Conservation (phyloP, 2,113 vertebrate species). For the Microtus ochrogaster region DNA sequence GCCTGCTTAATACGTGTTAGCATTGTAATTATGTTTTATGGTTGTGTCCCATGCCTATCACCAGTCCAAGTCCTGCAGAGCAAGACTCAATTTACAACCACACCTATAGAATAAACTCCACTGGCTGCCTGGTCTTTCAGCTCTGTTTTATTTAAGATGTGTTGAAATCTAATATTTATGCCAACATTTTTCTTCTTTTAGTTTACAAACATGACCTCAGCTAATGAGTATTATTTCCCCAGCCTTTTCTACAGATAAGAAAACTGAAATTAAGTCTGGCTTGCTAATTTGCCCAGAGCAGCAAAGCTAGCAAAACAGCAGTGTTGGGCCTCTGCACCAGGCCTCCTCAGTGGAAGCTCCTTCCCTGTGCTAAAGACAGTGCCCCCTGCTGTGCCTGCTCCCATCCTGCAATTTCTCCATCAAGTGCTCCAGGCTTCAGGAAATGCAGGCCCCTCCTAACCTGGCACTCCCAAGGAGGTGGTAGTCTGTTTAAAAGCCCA, state of each 20-base stretch:
- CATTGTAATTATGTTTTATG: not conserved
- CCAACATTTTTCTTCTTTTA: conserved; percentile 53
- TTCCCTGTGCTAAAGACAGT: not conserved
- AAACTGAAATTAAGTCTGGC: conserved; percentile 40
- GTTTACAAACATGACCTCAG: conserved; percentile 65
- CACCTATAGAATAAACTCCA: conserved; percentile 70
- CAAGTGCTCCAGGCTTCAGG: not conserved
- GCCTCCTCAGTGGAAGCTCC: not conserved
- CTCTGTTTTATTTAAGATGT: conserved; percentile 47
- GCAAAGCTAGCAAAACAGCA: not conserved
- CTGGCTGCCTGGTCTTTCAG: conserved; percentile 50
- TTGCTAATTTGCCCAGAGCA: conserved; percentile 57
- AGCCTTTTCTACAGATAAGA: conserved; percentile 56
- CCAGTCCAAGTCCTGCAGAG: not conserved
- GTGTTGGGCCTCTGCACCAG: not conserved
- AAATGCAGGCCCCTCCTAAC: conserved; percentile 26
- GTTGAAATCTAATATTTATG: conserved; percentile 75
- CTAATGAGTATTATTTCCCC: conserved; percentile 53
- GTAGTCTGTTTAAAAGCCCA: conserved; percentile 27
- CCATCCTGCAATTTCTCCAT: not conserved
- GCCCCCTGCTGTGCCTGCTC: conserved; percentile 32
- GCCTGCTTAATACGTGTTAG: conserved; percentile 27
- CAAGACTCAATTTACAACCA: not conserved
- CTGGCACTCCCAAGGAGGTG: not conserved
- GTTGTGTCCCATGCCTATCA: not conserved